Base-by-base conservation (phyloP, 2,888 invertebrate species). In the Oscheius sp. region DNA sequence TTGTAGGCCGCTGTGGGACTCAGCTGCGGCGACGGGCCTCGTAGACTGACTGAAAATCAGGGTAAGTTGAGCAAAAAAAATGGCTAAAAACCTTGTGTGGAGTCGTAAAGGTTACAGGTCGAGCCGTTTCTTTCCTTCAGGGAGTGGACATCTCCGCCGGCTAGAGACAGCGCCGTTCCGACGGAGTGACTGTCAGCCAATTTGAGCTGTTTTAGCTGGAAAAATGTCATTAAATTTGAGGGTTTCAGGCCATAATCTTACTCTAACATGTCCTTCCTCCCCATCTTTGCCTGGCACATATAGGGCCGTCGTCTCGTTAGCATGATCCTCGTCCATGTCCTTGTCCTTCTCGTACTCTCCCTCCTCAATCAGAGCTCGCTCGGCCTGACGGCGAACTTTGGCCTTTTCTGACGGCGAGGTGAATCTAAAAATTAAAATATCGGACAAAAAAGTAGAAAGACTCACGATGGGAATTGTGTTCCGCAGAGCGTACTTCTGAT, bases 401-500 rank as follows among this genome's bases (percentile, higher is more conserved):
- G 74, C 68, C n/a, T 59, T 35, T 21, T 59, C 50, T n/a, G 70
- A 70, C 29, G 70, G 70, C 37, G 58, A 50, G n/a, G 58, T 48
- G 47, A 70, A 74, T 32, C 74, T 74, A 13, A 29, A 74, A 58
- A 29, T 58, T 21, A 42, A 21, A 32, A 58, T 57, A 58, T 48
- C 10, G 47, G 55, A 29, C 5, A 37, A 32, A 29, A 70, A 57
- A 53, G 4, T 4, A 3, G 59, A 9, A 72, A 72, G 76, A 78
- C 81, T 72, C 91, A 97, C 97, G 95, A 96, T 89, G 98, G 98
- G 92, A 94, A 96, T 91, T 95, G 96, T 73, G 97, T 96, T 82
- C 96, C 96, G 90, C 96, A 98, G 89, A 98, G 94, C 79, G 95
- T 94, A 90, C 95, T 94, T 90, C 94, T 94, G 91, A 96, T 96